phyloP scores from a whole-genome alignment of 2,888 invertebrate species.

The Allophyes oxyacanthae region DNA sequence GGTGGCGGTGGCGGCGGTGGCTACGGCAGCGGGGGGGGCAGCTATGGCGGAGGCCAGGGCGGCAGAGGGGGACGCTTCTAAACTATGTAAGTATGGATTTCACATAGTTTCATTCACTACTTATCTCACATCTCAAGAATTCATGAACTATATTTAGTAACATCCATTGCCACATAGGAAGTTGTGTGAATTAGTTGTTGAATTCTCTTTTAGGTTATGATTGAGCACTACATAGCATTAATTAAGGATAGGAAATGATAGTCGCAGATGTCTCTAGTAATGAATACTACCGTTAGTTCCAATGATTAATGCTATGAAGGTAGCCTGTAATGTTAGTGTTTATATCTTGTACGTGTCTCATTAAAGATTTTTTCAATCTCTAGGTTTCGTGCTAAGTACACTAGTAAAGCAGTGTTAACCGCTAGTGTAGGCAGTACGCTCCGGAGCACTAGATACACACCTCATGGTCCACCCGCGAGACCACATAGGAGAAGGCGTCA shows the following conservation, averaged over 20 bases:
- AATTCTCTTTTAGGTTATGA: constrained; percentile 55
- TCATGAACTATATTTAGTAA: constrained; percentile 50
- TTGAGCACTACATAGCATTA: constrained; percentile 85
- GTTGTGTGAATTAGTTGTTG: constrained; percentile 59
- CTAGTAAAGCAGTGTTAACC: constrained; percentile 88
- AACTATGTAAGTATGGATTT: constrained; percentile 70
- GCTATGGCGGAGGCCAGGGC: constrained; percentile 82
- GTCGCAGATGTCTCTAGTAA: constrained; percentile 62
- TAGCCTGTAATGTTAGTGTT: constrained; percentile 74
- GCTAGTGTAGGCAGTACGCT: constrained; percentile 90
- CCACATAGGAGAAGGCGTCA: constrained; percentile 87
- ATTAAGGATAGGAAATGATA: constrained; percentile 69
- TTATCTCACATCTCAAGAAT: constrained; percentile 59
- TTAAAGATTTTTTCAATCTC: constrained; percentile 88
- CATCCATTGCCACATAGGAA: constrained; percentile 60
- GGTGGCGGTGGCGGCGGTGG: constrained; percentile 76
- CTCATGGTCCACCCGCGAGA: constrained; percentile 85
- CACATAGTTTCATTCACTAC: constrained; percentile 45
- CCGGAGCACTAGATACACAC: constrained; percentile 88
- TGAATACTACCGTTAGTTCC: constrained; percentile 67
- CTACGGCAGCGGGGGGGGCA: constrained; percentile 76
- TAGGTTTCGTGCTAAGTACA: constrained; percentile 90
- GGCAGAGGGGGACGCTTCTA: constrained; percentile 80
- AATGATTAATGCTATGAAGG: constrained; percentile 86
- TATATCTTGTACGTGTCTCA: constrained; percentile 76